These are phyloP conservation scores for Tetrapedia diversipes DNA, from an alignment of 2,888 invertebrate genomes.

Conservation along the genomic window DNA sequence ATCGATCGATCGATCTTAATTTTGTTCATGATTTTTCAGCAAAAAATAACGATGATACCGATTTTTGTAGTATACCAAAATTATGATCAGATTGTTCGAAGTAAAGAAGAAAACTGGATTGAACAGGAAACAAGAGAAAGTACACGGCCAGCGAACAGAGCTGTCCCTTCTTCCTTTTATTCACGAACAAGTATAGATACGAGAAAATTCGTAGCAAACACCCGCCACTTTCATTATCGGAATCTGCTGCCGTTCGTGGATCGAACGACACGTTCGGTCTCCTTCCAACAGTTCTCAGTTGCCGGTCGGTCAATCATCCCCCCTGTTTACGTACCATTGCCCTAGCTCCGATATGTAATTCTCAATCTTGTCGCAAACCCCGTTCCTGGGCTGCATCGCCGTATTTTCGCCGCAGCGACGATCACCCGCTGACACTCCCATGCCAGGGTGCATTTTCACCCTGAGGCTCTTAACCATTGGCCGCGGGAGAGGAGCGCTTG, in stretches of 20 bases:
- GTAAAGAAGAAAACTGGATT: not conserved
- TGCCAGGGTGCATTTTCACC: constrained; percentile 80
- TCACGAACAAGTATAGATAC: not conserved
- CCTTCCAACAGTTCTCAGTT: not conserved
- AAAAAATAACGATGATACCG: too few relatives aligned
- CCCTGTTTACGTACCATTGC: constrained; percentile 85
- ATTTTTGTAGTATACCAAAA: too few relatives aligned
- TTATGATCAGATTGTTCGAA: too few relatives aligned
- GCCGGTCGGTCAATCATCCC: not conserved
- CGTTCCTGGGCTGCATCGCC: constrained; percentile 80
- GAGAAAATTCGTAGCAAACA: constrained; percentile 62
- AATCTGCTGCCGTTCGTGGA: constrained; percentile 56
- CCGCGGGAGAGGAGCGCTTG: constrained; percentile 67
- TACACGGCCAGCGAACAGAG: not conserved
- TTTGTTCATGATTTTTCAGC: not conserved
- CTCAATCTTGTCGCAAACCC: constrained; percentile 88
- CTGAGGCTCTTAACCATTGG: constrained; percentile 67
- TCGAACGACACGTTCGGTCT: constrained; percentile 5
- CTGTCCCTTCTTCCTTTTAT: not conserved
- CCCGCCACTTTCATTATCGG: constrained; percentile 69
- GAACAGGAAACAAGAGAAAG: not conserved
- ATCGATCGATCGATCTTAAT: constrained; percentile 1
- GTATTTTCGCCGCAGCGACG: constrained; percentile 77
- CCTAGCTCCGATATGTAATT: constrained; percentile 87
- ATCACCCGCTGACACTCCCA: constrained; percentile 79